Evolutionary conservation across 1,140 invertebrate species (phyloP), one percentile per base, ranked within the genome.

Genomic region (Melitaea cinxia): DNA sequence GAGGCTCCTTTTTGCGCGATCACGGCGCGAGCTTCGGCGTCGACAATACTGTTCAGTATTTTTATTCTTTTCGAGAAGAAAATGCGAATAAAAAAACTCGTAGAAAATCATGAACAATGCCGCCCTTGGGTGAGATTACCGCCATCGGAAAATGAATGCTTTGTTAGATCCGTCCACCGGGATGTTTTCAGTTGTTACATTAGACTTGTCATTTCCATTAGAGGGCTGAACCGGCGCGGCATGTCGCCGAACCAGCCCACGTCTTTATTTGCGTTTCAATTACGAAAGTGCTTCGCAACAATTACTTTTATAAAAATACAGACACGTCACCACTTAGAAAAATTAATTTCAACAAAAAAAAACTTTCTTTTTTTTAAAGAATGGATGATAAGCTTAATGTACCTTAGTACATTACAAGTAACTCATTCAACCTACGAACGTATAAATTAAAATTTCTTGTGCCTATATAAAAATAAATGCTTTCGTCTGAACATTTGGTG

Each of bases 121-220:
- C 80, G 84, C 85, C 88, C 88, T 83, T 83, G 82, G 85, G 80
- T 82, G 85, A 85, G 84, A 88, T 87, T 88, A 85, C 85, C 88
- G 85, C 88, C 87, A 87, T 88, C 88, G 82, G 84, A 83, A 88
- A 88, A 90, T 88, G 88, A 88, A 88, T 78, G 88, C 85, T 90
- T 90, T 88, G 88, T 90, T 88, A 84, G 75, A 79, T 84, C 74
- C 82, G 81, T 82, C 83, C 82, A 68, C 75, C 75, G 81, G 80
- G 77, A 85, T 80, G 78, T 86, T 84, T 78, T 78, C 80, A 82
- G 82, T 86, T 82, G 85, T 88, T 88, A 85, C 85, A 85, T 89
- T 88, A 88, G 81, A 82, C 83, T 85, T 85, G 83, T 85, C 84
- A 79, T 85, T 85, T 84, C 82, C 85, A 86, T 88, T 84, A 83